Percentiles rank a stretch among this genome's conserved stretches.
phyloP scores from a whole-genome alignment of 1,140 invertebrate genomes.

The Helicoverpa armigera region DNA sequence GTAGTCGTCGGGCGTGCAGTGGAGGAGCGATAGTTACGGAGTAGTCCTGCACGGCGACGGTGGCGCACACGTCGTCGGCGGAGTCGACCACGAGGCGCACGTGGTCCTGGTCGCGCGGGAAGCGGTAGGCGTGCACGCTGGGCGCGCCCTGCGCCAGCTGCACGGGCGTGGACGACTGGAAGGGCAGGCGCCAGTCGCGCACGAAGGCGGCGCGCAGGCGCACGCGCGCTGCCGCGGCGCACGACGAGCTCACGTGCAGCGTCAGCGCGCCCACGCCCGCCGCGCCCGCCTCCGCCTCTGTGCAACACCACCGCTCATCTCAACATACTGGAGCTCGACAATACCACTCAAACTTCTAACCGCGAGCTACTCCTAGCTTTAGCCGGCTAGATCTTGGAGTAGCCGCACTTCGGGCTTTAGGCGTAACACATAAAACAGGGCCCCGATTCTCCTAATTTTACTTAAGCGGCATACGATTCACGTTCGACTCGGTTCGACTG shows the following conservation, averaged over 20 bases:
- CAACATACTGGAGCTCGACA: no score
- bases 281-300: neutral
- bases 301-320: no score
- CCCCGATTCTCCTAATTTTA: no score
- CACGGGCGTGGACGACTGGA: slow-evolving; percentile 47
- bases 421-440: no score
- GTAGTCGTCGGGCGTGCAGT: neutral
- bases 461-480: no score
- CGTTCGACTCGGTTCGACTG: no score
- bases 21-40: slow-evolving; percentile 57
- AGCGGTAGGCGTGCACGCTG: slow-evolving; percentile 68
- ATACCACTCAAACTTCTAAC: no score
- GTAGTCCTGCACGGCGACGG: slow-evolving; percentile 73
- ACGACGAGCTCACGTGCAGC: slow-evolving; percentile 71
- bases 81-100: slow-evolving; percentile 73
- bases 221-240: slow-evolving; percentile 57
- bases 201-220: slow-evolving; percentile 64
- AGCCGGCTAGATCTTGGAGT: no score
- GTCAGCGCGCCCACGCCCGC: slow-evolving; percentile 55
- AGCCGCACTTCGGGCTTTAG: no score
- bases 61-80: slow-evolving; percentile 71
- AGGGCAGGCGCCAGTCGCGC: slow-evolving; percentile 62
- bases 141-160: slow-evolving; percentile 63
- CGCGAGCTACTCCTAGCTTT: no score
- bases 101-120: slow-evolving; percentile 62